phyloP scores from a whole-genome alignment of 2,888 invertebrate genomes.

The Stenurella melanura region DNA sequence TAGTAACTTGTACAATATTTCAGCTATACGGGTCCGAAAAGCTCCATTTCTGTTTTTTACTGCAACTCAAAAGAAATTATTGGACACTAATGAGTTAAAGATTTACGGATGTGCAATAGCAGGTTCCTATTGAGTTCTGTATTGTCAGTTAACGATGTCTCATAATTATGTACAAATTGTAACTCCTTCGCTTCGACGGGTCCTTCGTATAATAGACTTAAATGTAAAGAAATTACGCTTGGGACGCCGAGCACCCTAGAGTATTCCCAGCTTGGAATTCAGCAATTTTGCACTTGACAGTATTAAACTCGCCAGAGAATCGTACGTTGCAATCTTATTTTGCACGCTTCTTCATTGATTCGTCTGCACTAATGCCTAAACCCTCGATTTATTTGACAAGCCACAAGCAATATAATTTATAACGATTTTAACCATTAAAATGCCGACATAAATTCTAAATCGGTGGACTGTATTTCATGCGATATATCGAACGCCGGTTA shows the following conservation, averaged over 20 bases:
- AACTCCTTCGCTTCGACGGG: background rate
- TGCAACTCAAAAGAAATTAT: no score
- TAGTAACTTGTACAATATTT: no score
- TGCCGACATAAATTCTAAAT: background rate
- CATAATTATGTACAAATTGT: no score
- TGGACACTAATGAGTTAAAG: no score
- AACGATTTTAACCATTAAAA: background rate
- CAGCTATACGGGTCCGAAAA: no score
- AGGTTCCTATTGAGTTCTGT: no score
- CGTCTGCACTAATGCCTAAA: background rate
- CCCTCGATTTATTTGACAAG: slow-evolving; percentile 20
- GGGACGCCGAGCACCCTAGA: background rate
- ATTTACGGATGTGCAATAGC: no score
- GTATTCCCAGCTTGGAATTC: background rate
- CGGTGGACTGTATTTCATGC: background rate
- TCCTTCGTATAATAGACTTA: slow-evolving; percentile 5
- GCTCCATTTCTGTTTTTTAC: no score
- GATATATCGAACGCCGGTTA: background rate
- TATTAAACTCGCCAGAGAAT: slow-evolving; percentile 1
- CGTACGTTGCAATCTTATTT: background rate
- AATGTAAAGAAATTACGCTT: background rate
- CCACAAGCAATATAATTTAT: background rate
- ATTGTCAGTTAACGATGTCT: no score
- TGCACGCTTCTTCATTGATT: background rate
- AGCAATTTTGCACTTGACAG: slow-evolving; percentile 7